These are phyloP conservation scores for Arrhopalites spinosus DNA, from an alignment of 2,888 invertebrate genomes.

Conservation along the genomic window DNA sequence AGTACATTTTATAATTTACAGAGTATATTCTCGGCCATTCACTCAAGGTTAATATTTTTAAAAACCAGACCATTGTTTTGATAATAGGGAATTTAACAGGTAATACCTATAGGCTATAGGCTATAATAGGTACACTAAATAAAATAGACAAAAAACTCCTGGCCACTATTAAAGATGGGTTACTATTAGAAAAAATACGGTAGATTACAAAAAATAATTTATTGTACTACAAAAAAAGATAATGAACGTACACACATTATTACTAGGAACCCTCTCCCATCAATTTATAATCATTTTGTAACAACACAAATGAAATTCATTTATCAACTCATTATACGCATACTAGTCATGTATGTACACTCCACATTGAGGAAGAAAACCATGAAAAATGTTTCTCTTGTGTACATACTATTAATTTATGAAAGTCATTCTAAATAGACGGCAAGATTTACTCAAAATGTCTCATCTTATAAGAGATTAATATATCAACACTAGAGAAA, in stretches of 20 bases:
- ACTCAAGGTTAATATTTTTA: no score
- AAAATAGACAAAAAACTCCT: no score
- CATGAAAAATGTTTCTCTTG: neutral
- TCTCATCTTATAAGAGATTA: constrained; percentile 30
- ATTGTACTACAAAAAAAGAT: no score
- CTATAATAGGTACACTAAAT: no score
- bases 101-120: no score
- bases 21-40: no score
- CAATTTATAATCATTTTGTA: constrained; percentile 35
- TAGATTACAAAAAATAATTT: no score
- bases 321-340: constrained; percentile 21
- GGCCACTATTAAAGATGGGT: no score
- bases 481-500: constrained; percentile 24
- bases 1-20: no score
- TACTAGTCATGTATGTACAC: neutral
- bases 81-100: no score
- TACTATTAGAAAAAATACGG: no score
- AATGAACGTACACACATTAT: constrained; percentile 16
- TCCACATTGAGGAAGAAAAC: neutral
- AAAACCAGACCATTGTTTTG: no score
- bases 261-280: neutral
- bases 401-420: neutral
- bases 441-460: constrained; percentile 20
- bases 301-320: constrained; percentile 21
- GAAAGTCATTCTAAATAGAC: constrained; percentile 26